Conservation (phyloP, 2,797 vertebrate genomes). For the Alosa sapidissima region DNA sequence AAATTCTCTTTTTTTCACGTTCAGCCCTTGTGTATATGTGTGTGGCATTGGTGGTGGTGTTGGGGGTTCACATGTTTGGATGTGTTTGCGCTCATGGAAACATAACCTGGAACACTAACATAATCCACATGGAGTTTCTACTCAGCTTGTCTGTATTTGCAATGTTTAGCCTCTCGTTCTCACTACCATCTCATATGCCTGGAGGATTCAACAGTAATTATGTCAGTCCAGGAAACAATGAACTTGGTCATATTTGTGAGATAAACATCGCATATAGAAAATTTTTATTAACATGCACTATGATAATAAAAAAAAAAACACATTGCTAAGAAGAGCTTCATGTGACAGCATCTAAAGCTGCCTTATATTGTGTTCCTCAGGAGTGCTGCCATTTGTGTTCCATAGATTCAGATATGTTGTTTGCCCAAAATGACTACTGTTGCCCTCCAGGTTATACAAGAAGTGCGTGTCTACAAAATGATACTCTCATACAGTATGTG, state of each 20-base stretch:
- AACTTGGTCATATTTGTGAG: not conserved
- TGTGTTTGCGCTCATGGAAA: slow-evolving; percentile 60
- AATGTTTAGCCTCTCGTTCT: not conserved
- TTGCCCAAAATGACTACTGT: not conserved
- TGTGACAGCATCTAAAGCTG: not conserved
- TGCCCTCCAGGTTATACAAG: not conserved
- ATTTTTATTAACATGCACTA: not conserved
- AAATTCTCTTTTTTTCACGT: slow-evolving; percentile 35
- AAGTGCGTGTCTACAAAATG: not conserved
- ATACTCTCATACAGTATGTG: not conserved
- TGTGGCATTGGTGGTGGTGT: slow-evolving; percentile 36
- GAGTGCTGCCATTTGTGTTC: too few relatives aligned
- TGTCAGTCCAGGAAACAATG: not conserved
- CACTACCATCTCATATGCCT: not conserved
- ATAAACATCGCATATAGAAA: not conserved
- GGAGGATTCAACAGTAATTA: not conserved
- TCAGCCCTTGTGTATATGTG: slow-evolving; percentile 39
- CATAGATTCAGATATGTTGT: not conserved
- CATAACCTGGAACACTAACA: slow-evolving; percentile 57
- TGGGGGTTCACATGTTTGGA: slow-evolving; percentile 54
- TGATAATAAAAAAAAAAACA: not conserved
- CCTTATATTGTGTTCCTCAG: too few relatives aligned
- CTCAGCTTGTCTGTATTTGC: slow-evolving; percentile 31
- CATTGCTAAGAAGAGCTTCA: not conserved
- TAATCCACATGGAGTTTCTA: slow-evolving; percentile 58